Evolutionary conservation across 1,140 invertebrate genomes (phyloP), one percentile per base, ranked within the genome.

Genomic region (Uloborus diversus): DNA sequence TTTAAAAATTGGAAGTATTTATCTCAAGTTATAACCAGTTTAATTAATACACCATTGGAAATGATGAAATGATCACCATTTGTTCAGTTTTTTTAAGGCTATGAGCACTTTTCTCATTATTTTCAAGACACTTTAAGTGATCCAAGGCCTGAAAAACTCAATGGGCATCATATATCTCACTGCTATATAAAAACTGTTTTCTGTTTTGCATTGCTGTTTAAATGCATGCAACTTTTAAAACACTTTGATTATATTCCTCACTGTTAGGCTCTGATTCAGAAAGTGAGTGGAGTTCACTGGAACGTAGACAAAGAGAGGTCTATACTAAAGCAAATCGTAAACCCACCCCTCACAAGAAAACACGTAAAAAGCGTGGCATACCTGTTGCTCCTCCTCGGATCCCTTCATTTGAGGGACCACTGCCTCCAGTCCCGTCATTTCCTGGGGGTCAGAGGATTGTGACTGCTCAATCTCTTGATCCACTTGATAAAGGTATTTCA

Each of bases 351-450:
- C 93, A 93, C 85, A 94, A 94, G 85, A 90, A 93, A 83, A 91
- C 91, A 76, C 90, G 92, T 62, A 93, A 93, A 85, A 93, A 93
- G 87, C 90, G 92, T 68, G 91, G 91, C 11, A 93, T 94, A 84
- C 93, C 94, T 4, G 94, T 96, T 3, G 93, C 94, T 80, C 93
- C 94, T 65, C 94, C 94, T 7, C 89, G 93, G 81, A 93, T 95
- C 23, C 94, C 94, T 23, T 91, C 86, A 56, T 83, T 86, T 66
- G 84, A 85, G 56, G 81, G 81, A 13, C 80, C 71, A 35, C 82
- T 65, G 33, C 81, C 75, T 51, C 75, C 65, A 81, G 75, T 79
- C 71, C 82, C 64, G 61, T 61, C 73, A 37, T 78, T 71, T 56
- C 62, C 79, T 68, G 81, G 69, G 49, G 80, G 82, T 73, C 82